phyloP scores from a whole-genome alignment of 1,140 invertebrate species.

The Anthonomus grandis region DNA sequence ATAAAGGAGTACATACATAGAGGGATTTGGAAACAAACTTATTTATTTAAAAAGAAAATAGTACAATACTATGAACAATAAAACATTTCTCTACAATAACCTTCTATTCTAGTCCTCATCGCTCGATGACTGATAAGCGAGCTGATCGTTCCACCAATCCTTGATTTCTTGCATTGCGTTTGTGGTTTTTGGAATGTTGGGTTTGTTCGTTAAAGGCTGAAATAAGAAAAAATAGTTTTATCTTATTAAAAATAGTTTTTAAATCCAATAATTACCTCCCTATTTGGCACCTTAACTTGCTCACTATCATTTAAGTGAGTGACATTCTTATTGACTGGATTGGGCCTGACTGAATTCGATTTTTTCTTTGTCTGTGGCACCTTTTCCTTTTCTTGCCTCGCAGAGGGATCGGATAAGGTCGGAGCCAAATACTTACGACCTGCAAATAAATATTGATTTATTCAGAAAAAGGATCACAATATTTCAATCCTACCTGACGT shows the following conservation, averaged over 20 bases:
- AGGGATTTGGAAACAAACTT: background rate
- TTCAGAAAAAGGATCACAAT: background rate
- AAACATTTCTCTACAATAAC: no score
- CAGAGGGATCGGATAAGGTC: conserved; percentile 80
- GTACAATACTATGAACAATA: no score
- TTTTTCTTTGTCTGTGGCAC: conserved; percentile 60
- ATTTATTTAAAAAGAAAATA: background rate
- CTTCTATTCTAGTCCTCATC: conserved; percentile 47
- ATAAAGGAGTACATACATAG: no score
- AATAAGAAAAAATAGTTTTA: background rate
- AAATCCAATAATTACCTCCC: conserved; percentile 37
- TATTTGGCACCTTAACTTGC: conserved; percentile 37
- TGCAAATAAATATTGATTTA: background rate
- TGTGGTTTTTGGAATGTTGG: conserved; percentile 42
- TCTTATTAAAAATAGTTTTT: background rate
- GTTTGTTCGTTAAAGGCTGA: conserved; percentile 38
- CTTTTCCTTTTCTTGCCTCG: conserved; percentile 71
- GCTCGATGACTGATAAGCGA: conserved; percentile 45
- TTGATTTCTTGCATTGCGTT: conserved; percentile 45
- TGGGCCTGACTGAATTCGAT: conserved; percentile 56
- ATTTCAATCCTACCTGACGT: conserved; percentile 47
- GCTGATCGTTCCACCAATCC: conserved; percentile 49
- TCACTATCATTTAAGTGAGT: conserved; percentile 43
- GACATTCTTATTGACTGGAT: conserved; percentile 51
- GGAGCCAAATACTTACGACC: conserved; percentile 85